These are phyloP conservation scores for Aphidoletes aphidimyza DNA, from an alignment of 2,888 invertebrate species.

Conservation along the genomic window DNA sequence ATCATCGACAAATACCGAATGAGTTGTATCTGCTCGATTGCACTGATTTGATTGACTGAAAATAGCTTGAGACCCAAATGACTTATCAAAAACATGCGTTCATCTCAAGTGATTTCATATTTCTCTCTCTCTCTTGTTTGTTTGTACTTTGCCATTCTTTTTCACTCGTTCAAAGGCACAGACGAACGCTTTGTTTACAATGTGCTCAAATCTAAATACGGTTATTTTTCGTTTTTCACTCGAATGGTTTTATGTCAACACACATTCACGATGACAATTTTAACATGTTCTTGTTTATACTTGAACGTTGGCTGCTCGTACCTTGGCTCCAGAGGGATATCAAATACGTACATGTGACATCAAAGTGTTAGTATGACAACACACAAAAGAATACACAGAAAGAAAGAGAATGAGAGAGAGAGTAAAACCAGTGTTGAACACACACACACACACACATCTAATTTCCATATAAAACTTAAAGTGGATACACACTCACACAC, in stretches of 20 bases:
- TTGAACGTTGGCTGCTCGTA: no score
- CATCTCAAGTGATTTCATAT: background rate
- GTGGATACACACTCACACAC: background rate
- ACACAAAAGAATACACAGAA: no score
- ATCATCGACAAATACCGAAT: background rate
- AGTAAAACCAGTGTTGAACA: background rate
- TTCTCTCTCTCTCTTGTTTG: no score
- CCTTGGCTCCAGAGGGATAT: no score
- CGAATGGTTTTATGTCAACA: background rate
- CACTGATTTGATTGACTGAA: conserved; percentile 21
- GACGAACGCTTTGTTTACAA: background rate
- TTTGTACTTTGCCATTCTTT: background rate
- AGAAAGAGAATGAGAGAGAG: no score
- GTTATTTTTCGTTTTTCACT: conserved; percentile 39
- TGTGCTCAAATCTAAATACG: background rate
- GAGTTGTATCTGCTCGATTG: conserved; percentile 31
- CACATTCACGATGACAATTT: background rate
- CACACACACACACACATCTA: no score
- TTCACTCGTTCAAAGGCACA: background rate
- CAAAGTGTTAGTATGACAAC: conserved; percentile 3
- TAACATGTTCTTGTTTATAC: background rate
- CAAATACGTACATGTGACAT: background rate
- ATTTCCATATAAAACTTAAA: background rate
- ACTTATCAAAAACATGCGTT: conserved; percentile 38
- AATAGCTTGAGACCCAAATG: background rate